Evolutionary conservation across 92 coral and sea anemone species (phyloP).

Genomic region (Muricea muricata): DNA sequence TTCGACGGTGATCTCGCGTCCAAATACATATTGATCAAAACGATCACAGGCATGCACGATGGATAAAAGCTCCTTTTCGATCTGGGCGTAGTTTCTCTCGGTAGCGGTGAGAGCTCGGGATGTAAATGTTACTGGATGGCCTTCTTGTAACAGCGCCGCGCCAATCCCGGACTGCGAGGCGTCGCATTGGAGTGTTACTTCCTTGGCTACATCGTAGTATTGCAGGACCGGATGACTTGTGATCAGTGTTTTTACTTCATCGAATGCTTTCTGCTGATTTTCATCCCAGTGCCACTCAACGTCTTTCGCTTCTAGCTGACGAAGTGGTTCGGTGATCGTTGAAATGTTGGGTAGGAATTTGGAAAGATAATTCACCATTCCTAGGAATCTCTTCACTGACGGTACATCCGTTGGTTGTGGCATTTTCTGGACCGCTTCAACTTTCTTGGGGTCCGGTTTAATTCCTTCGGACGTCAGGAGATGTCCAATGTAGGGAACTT

Average conservation of each 20-base stretch:
- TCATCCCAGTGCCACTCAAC: constrained; percentile 40
- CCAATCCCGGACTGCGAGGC: constrained; percentile 50
- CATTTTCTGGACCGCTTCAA: constrained; percentile 43
- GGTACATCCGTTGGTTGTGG: constrained; percentile 54
- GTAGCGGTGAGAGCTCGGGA: constrained; percentile 39
- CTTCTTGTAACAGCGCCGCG: constrained; percentile 45
- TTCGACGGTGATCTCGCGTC: constrained; percentile 30
- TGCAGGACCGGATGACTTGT: constrained; percentile 33
- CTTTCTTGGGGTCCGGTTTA: constrained; percentile 54
- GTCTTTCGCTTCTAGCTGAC: constrained; percentile 43
- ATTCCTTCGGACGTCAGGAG: constrained; percentile 36
- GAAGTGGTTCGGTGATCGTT: constrained; percentile 49
- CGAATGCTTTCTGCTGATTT: constrained; percentile 47
- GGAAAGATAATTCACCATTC: constrained; percentile 36
- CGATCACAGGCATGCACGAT: constrained; percentile 35
- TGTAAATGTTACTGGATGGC: constrained; percentile 56
- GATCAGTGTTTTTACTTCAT: constrained; percentile 28
- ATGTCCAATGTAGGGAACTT: constrained; percentile 57
- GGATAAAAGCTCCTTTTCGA: constrained; percentile 56
- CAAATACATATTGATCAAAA: constrained; percentile 46
- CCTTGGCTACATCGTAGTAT: constrained; percentile 42
- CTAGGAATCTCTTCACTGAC: constrained; percentile 55
- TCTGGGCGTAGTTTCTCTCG: constrained; percentile 43
- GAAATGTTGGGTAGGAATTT: constrained; percentile 45
- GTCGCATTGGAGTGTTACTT: constrained; percentile 32